Base-by-base conservation (phyloP, 2,797 vertebrate species). In the Sciaenops ocellatus region DNA sequence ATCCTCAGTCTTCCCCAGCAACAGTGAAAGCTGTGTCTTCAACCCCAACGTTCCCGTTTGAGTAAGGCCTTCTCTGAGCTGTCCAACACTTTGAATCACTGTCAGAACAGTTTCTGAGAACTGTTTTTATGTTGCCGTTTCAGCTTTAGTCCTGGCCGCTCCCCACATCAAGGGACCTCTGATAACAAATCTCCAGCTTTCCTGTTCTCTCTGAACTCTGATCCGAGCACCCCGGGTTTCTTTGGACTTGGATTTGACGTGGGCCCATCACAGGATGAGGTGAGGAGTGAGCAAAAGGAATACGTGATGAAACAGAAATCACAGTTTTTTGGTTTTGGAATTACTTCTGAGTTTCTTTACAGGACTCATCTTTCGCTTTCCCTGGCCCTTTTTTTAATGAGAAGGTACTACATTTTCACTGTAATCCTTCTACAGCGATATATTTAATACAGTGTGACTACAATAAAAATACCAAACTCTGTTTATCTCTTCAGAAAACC, bases 311-410 rank as follows among this genome's bases (percentile, higher is more conserved):
- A 3, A 73, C 20, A 77, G 50, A 63, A 68, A 55, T 34, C 0
- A 8, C 0, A 15, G 3, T 69, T 60, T 77, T 5, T 62, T 51
- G 34, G 20, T 66, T 77, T 78, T 30, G 6, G 47, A 76, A 15
- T 76, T 51, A 73, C 64, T 13, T 76, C 18, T 5, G 30, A 18
- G 4, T 86, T 75, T 86, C 64, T 78, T 93, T 87, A 24, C 82
- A 96, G 96, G 94, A 92, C 18, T 83, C 89, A 10, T 79, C 93
- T 28, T 96, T 95, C 44, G 61, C 77, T 30, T 96, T 96, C 61
- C 66, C 87, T 22, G 85, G 89, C 54, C 86, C 95, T 30, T 93
- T 94, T 66, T 96, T 96, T 80, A 88, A 48, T 2, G 86, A 94
- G 34, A 95, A 95, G 95, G 96, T 96, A 93, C 47, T 15, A 3